Base-by-base conservation (phyloP, 2,888 invertebrate genomes). In the Epinotia brunnichana region DNA sequence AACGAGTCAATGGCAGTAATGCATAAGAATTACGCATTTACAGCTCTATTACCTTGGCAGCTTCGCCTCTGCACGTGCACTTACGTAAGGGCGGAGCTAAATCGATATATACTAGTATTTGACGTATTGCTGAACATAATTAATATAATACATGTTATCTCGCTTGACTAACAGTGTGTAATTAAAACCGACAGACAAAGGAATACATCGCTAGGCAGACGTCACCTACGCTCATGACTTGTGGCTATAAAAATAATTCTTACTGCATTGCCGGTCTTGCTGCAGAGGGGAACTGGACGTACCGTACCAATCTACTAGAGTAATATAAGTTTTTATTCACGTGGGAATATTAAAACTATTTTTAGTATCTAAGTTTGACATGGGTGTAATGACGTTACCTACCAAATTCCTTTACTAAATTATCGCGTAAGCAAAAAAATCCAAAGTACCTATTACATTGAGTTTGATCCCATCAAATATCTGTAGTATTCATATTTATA, bases 281-380 rank as follows among this genome's bases (percentile, higher is more conserved):
- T 62, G 56, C 61, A 57, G 70, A 35, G 48, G 2, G 41, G 44
- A 44, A 13, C 72, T 56, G 54, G 61, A 72, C 67, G 48, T 68
- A 68, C 72, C 67, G 48, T 68, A 68, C 72, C 68, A 68, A 72
- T 72, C 29, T 54, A 56, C 48, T 67, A 62, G 19, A 35, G 67
- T 62, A 56, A 70, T 61, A 35, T 21, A 41, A n/a, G 54, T 54
- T 64, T 54, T 54, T 54, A 54, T 66, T 35, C 19, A 41, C 19
- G 17, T 11, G 9, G 2, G 10, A 13, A 11, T 63, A 35, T n/a
- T 4, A 44, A 61, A 19, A 15, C 21, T 60, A 17, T 51, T 17
- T 15, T 41, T 39, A 41, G 19, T 41, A 39, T 7, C 13, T 17
- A n/a, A 3, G 7, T 21, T 11, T 1, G 0, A 19, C 0, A 0